Conservation (phyloP, 2,888 invertebrate species). For the Lithodes maja region DNA sequence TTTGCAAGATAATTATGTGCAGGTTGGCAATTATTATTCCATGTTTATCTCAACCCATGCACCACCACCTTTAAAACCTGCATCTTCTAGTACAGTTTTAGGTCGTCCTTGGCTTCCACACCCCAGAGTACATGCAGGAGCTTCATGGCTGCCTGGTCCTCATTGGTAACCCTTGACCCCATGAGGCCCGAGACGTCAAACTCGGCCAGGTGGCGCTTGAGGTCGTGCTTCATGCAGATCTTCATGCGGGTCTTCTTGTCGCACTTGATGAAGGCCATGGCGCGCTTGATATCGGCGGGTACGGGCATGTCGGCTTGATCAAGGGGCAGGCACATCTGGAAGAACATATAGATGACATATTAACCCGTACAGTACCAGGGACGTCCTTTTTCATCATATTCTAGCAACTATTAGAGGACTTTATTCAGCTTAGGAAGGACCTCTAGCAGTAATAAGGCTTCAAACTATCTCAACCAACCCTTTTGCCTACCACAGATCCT, state of each 20-base stretch:
- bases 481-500: too few relatives aligned
- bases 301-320: neutral
- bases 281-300: neutral
- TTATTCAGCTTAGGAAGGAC: too few relatives aligned
- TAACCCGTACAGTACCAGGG: too few relatives aligned
- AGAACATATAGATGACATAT: neutral
- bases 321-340: neutral
- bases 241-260: neutral
- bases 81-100: neutral
- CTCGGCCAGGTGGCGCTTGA: neutral
- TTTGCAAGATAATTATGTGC: too few relatives aligned
- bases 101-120: neutral
- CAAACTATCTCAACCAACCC: too few relatives aligned
- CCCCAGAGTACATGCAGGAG: constrained; percentile 3
- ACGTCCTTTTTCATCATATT: too few relatives aligned
- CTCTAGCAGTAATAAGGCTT: too few relatives aligned
- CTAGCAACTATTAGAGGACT: too few relatives aligned
- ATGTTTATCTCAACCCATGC: too few relatives aligned
- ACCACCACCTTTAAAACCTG: too few relatives aligned
- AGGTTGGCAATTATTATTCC: too few relatives aligned
- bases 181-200: neutral
- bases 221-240: constrained; percentile 14
- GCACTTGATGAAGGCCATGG: neutral
- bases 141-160: neutral
- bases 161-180: neutral